These are phyloP conservation scores for Mormyrus hasselquistii DNA, from an alignment of 2,797 vertebrate species.

Conservation along the genomic window DNA sequence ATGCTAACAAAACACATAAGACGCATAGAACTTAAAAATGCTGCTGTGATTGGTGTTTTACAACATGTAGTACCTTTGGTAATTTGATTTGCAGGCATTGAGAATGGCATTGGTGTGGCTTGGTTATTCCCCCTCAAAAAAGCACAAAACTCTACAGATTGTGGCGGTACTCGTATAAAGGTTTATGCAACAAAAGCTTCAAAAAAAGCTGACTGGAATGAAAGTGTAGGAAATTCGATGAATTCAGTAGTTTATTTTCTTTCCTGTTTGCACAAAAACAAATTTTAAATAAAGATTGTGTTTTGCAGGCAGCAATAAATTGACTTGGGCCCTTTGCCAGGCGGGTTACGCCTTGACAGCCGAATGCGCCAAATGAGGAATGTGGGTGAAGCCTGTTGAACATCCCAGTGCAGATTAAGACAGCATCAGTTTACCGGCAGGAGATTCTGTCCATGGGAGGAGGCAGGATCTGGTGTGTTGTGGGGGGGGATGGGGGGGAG, in stretches of 20 bases:
- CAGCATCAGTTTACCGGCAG: background rate
- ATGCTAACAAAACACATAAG: slow-evolving; percentile 51
- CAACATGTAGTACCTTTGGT: background rate
- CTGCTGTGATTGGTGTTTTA: background rate
- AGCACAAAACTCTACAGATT: slow-evolving; percentile 35
- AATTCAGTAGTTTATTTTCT: slow-evolving; percentile 29
- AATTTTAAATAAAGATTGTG: slow-evolving; percentile 29
- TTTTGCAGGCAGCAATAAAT: slow-evolving; percentile 47
- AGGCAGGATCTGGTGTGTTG: background rate
- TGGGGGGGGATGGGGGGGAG: background rate
- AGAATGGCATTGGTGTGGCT: slow-evolving; percentile 22
- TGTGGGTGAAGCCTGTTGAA: background rate
- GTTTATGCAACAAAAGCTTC: slow-evolving; percentile 24
- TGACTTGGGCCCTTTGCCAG: slow-evolving; percentile 49
- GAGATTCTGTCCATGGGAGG: background rate
- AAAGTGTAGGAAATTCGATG: slow-evolving; percentile 28
- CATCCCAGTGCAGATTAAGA: background rate
- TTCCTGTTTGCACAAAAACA: slow-evolving; percentile 53
- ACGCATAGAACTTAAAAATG: background rate
- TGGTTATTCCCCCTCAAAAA: slow-evolving; percentile 24
- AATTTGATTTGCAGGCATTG: background rate
- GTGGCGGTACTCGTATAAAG: slow-evolving; percentile 32
- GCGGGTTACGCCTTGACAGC: slow-evolving; percentile 41
- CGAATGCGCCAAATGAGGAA: slow-evolving; percentile 34
- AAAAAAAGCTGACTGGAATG: slow-evolving; percentile 28